A percentile compares a stretch with the other conserved stretches of the same genome.
These are phyloP conservation scores for Tenthredo scrophulariae DNA, from an alignment of 2,888 invertebrate species.

Conservation along the genomic window DNA sequence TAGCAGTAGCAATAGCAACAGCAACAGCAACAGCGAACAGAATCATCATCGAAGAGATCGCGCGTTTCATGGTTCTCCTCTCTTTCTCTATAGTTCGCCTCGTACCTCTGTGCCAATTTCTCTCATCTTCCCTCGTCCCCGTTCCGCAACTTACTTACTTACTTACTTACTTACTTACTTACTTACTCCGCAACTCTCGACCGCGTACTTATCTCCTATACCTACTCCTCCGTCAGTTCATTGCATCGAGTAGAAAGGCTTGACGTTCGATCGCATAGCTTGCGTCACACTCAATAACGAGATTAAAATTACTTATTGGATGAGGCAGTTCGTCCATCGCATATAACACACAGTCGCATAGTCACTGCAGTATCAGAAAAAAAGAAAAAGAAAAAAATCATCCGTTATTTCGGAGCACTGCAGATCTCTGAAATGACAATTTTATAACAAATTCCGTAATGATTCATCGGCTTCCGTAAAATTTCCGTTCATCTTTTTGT, in stretches of 20 bases:
- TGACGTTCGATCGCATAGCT: slow-evolving; percentile 6
- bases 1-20: not conserved
- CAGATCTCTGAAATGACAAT: not conserved
- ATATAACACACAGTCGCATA: not conserved
- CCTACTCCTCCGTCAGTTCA: not conserved
- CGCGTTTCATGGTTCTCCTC: not conserved
- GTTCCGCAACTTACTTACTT: not conserved
- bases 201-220: not conserved
- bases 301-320: not conserved
- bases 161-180: not conserved
- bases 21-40: not conserved
- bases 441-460: not conserved
- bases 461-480: not conserved
- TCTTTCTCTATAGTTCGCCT: not conserved
- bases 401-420: not conserved
- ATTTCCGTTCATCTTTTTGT: not conserved
- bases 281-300: slow-evolving; percentile 1
- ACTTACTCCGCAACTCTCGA: not conserved
- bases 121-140: slow-evolving; percentile 6
- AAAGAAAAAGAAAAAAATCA: too few species aligned
- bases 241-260: slow-evolving; percentile 43
- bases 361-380: not conserved
- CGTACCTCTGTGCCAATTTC: slow-evolving; percentile 40
- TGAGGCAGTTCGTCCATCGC: not conserved
- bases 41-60: not conserved